Base-by-base conservation (phyloP, 2,113 vertebrate genomes). In the Accipiter virgatus region DNA sequence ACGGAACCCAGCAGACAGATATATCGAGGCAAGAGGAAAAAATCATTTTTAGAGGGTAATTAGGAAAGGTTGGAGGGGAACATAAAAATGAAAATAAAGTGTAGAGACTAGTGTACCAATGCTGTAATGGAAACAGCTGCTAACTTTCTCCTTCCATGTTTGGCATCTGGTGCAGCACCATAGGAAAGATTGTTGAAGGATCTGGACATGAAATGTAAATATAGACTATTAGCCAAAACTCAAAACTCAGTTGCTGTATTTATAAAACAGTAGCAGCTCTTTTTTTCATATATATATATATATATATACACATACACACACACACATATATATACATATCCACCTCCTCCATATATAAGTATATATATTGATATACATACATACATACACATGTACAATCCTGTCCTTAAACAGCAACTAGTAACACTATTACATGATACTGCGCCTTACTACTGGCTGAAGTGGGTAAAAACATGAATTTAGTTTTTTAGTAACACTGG, bases 61-160 rank as follows among this genome's bases (percentile, higher is more conserved):
- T 47, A 95, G 20, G 58, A 67, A 81, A 79, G 71, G 70, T 32
- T 96, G 71, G 56, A 92, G 36, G 27, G 47, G 52, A 88, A 47
- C 74, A 80, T 43, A 71, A 70, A 72, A 58, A 83, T 52, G 62
- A 77, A 93, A 95, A 95, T 89, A 85, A 96, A 95, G 66, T 70
- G 55, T 71, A 89, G 53, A 86, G 87, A 86, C 78, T 95, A 90
- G 94, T 59, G 61, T 80, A 91, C 73, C 89, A 80, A 62, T 72
- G 89, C 80, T 95, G 95, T 95, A 96, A 96, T 71, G 93, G 94
- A 95, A 97, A 97, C 96, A 97, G 97, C 98, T 97, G 98, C 95
- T 86, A 50, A 93, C 70, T 97, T 96, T 97, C 95, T 91, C 61
- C 91, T 92, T 97, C 92, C 58, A 8, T 74, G 86, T 94, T 93